A percentile compares a stretch with the other conserved stretches of the same genome.
Conservation (phyloP, 2,797 vertebrate genomes). For the Pteropus rufus region DNA sequence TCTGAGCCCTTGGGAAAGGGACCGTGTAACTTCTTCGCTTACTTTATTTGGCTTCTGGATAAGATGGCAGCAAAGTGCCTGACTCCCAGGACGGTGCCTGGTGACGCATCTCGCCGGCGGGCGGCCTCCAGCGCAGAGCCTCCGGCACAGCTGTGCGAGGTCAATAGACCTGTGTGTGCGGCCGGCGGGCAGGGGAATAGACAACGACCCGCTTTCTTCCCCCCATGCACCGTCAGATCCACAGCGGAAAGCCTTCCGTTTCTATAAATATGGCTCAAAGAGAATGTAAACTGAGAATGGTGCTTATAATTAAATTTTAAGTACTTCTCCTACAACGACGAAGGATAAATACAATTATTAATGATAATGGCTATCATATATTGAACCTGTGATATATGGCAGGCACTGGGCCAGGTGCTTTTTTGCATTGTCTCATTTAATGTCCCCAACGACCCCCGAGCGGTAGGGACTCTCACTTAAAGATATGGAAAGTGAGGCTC, state of each 20-base stretch:
- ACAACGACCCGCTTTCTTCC: slow-evolving; percentile 9
- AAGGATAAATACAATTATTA: background rate
- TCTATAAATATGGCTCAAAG: background rate
- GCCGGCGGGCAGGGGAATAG: background rate
- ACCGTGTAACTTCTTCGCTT: background rate
- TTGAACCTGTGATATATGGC: background rate
- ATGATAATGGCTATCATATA: background rate
- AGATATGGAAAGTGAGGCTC: background rate
- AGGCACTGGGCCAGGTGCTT: background rate
- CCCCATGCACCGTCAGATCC: background rate
- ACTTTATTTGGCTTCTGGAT: background rate
- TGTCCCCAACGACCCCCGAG: background rate
- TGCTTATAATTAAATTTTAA: background rate
- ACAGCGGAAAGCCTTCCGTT: background rate
- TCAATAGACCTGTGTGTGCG: background rate
- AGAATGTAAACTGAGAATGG: background rate
- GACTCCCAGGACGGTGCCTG: background rate
- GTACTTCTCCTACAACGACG: background rate
- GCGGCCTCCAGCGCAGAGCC: background rate
- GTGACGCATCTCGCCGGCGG: rapidly evolving
- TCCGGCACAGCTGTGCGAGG: background rate
- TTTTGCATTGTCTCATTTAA: background rate
- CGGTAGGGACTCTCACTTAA: background rate
- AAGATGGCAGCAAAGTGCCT: background rate
- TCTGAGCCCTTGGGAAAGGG: background rate